phyloP scores from a whole-genome alignment of 2,113 vertebrate genomes.

The Catharus minimus region DNA sequence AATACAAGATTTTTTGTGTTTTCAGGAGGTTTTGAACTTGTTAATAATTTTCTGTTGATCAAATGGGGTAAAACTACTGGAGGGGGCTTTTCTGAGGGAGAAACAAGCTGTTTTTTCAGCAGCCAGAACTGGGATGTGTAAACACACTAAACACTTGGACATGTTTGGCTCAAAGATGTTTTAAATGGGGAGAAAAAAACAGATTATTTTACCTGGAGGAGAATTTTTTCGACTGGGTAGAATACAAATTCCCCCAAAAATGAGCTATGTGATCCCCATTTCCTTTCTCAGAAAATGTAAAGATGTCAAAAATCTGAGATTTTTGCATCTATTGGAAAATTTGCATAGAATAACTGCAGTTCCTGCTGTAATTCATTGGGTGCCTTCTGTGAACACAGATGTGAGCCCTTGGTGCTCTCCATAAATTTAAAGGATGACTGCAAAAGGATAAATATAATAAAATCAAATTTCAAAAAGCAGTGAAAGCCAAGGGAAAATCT shows the following conservation, averaged over 20 bases:
- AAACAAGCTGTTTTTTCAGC: not conserved
- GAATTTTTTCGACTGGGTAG: not conserved
- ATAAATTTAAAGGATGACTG: not conserved
- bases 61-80: not conserved
- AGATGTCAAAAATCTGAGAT: not conserved
- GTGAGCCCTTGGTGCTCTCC: not conserved
- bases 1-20: not conserved
- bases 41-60: no score
- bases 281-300: not conserved
- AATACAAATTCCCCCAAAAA: not conserved
- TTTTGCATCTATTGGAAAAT: not conserved
- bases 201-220: fast-evolving
- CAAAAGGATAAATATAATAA: not conserved
- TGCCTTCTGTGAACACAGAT: not conserved
- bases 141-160: not conserved
- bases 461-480: not conserved
- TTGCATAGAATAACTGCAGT: not conserved
- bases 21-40: not conserved
- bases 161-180: not conserved
- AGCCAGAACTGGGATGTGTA: not conserved
- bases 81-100: not conserved
- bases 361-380: not conserved
- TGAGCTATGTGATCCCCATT: fast-evolving
- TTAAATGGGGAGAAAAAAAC: fast-evolving
- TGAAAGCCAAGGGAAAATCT: not conserved